Percentiles rank a stretch among this genome's conserved stretches.
phyloP scores from a whole-genome alignment of 2,113 vertebrate species.

The Charina bottae region DNA sequence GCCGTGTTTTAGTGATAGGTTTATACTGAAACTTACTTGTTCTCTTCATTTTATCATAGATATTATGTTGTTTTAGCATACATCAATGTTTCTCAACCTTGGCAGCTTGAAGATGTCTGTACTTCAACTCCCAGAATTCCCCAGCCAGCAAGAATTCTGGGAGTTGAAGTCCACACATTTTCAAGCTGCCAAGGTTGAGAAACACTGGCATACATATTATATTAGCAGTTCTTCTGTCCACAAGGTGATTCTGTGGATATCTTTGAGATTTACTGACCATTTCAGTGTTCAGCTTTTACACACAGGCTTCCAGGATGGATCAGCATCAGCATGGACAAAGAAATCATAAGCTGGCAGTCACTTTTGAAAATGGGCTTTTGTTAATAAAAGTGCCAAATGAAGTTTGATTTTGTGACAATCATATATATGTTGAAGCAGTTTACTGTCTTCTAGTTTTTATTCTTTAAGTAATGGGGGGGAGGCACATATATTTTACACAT shows the following conservation, averaged over 20 bases:
- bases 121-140: too few species aligned
- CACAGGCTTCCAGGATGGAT: neutral
- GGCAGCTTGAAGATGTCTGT: too few species aligned
- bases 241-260: neutral
- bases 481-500: constrained; percentile 58
- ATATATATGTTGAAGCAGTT: constrained; percentile 57
- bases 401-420: constrained; percentile 48
- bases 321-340: neutral
- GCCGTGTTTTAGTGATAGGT: neutral
- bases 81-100: neutral
- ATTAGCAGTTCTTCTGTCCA: neutral
- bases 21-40: neutral
- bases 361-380: constrained; percentile 16
- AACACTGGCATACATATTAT: too few species aligned
- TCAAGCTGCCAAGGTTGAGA: too few species aligned
- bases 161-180: too few species aligned
- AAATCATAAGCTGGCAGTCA: neutral
- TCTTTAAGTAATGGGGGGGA: constrained; percentile 60
- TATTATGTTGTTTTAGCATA: neutral
- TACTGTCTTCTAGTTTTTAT: constrained; percentile 62
- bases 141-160: too few species aligned
- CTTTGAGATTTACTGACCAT: neutral
- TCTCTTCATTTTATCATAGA: neutral
- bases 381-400: constrained; percentile 31
- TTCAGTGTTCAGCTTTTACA: neutral